Evolutionary conservation across 2,113 vertebrate genomes (phyloP).

Genomic region (Phocoena sinus): DNA sequence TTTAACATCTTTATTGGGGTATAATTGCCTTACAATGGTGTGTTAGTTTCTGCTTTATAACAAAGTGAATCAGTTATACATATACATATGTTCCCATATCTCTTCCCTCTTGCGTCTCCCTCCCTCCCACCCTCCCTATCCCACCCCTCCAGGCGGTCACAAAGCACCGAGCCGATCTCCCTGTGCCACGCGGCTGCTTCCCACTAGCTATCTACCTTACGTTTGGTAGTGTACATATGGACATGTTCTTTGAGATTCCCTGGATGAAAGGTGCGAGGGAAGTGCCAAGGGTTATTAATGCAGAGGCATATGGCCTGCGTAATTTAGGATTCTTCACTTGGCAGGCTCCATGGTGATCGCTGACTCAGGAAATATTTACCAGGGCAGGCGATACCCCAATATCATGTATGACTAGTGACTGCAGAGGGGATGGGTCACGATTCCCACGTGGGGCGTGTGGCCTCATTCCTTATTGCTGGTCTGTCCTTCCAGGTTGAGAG

Average conservation of each 20-base stretch:
- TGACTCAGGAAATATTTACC: slow-evolving; percentile 6
- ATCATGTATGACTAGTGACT: fast-evolving
- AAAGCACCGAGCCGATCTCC: no score
- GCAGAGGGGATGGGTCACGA: fast-evolving
- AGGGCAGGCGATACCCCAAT: background rate
- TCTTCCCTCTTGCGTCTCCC: no score
- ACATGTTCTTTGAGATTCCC: slow-evolving; percentile 50
- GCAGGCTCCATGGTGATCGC: background rate
- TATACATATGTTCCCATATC: no score
- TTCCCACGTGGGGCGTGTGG: background rate
- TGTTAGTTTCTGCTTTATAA: no score
- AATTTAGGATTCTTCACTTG: slow-evolving; percentile 8
- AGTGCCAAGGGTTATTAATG: slow-evolving; percentile 27
- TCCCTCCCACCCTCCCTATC: no score
- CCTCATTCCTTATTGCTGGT: background rate
- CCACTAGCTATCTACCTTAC: no score
- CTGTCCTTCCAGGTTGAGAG: background rate
- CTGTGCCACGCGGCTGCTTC: no score
- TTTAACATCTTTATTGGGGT: no score
- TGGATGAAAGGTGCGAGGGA: slow-evolving; percentile 48
- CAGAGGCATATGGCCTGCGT: background rate
- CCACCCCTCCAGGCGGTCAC: no score
- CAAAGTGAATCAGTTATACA: no score
- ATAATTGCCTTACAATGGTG: no score
- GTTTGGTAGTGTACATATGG: background rate